Conservation (phyloP, 2,797 vertebrate species). For the Natrix natrix region DNA sequence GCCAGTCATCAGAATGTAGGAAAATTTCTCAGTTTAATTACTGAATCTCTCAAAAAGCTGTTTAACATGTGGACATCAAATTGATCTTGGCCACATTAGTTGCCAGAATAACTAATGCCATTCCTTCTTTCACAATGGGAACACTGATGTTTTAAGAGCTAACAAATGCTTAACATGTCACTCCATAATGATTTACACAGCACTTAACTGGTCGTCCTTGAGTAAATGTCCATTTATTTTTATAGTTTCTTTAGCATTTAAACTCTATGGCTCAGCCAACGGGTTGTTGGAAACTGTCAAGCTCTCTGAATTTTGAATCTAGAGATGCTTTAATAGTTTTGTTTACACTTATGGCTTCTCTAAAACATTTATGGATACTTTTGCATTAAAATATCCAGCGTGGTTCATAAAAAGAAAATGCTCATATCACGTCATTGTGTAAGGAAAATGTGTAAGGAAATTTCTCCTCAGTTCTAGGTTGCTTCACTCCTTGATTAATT, state of each 20-base stretch:
- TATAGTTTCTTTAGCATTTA: conserved; percentile 3
- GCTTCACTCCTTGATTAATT: not conserved
- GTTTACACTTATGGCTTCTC: not conserved
- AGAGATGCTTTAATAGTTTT: not conserved
- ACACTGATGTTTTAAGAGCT: not conserved
- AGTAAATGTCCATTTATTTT: not conserved
- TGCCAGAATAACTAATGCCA: not conserved
- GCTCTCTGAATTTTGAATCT: not conserved
- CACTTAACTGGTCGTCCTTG: not conserved
- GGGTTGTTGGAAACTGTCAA: not conserved
- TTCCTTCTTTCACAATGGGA: not conserved
- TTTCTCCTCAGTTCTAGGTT: not conserved
- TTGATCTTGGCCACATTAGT: not conserved
- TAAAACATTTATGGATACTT: not conserved
- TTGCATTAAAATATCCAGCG: not conserved
- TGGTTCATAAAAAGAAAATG: not conserved
- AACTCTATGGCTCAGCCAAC: not conserved
- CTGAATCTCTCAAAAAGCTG: not conserved
- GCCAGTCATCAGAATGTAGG: not conserved
- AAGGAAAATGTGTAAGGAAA: too few species aligned
- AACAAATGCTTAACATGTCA: not conserved
- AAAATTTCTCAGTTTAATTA: not conserved
- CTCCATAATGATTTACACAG: not conserved
- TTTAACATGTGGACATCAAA: not conserved
- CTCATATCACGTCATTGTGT: not conserved